These are phyloP conservation scores for Rhegmatorhina hoffmannsi DNA, from an alignment of 2,113 vertebrate species.

Conservation along the genomic window DNA sequence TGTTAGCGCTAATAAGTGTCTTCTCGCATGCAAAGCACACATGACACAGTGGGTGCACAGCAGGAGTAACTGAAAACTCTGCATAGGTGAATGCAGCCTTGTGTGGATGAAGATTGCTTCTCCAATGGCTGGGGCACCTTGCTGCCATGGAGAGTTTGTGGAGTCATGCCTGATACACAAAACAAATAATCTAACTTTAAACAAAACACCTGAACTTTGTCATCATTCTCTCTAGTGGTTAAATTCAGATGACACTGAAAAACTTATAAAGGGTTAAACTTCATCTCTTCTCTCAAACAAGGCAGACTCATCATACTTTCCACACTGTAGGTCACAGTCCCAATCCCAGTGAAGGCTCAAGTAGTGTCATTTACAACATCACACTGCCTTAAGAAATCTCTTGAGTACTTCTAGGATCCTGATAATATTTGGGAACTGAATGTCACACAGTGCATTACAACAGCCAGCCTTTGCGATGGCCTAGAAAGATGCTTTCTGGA, in stretches of 20 bases:
- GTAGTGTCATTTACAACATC: background rate
- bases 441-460: background rate
- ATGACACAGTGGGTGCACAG: fast-evolving
- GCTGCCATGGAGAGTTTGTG: background rate
- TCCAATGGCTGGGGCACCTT: background rate
- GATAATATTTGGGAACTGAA: background rate
- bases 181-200: background rate
- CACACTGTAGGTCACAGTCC: background rate
- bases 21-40: background rate
- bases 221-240: conserved; percentile 38
- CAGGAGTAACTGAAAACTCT: background rate
- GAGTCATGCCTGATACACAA: background rate
- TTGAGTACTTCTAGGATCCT: background rate
- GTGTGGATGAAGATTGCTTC: background rate
- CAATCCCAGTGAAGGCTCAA: background rate
- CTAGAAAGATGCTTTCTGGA: background rate
- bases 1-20: background rate
- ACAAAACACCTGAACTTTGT: background rate
- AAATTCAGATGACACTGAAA: background rate
- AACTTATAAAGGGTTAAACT: background rate
- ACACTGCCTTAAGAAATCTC: background rate
- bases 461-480: background rate
- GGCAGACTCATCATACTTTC: background rate
- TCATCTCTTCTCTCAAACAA: background rate
- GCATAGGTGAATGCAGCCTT: background rate